Base-by-base conservation (phyloP, 2,797 vertebrate genomes). In the Enteromius treurensis region DNA sequence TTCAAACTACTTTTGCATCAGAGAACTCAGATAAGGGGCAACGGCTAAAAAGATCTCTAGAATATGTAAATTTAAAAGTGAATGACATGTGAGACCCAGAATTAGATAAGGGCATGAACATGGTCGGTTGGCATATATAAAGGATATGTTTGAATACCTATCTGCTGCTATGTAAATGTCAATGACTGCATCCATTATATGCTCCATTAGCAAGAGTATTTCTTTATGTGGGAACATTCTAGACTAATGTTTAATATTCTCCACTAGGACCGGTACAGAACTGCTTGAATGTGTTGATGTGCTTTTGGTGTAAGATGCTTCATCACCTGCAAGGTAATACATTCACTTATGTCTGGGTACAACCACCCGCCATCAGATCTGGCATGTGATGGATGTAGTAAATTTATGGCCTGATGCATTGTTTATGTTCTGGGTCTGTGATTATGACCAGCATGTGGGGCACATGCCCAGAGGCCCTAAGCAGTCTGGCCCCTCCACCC, bases 381-480 rank as follows among this genome's bases (percentile, higher is more conserved):
- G n/a, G n/a, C 53, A 77, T 51, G n/a, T 45, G 23, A 49, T 73
- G 45, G 26, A 32, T 73, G 76, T 29, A n/a, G 47, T 29, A 51
- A 6, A 37, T 14, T 1, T n/a, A 78, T 23, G 78, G 32, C 64
- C 68, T 17, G 58, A 64, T 49, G 45, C 32, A 51, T 23, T 60
- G 42, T 64, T 49, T 64, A 37, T 65, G 45, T 76, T 11, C 32
- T 69, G 47, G 19, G n/a, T 53, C 11, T 23, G 32, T 5, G 21
- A 53, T 53, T 62, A 78, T 14, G 40, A 65, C 40, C 60, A 65
- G 42, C 42, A 78, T 78, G 26, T 78, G 77, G 29, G 77, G 19
- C 77, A 51, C 62, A 51, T 79, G 77, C 77, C 77, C 77, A 78
- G 60, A 79, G 77, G 77, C 77, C 42, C 77, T 10, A 34, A 79